Base-by-base conservation (phyloP, 2,797 vertebrate species). In the Amniataba percoides region DNA sequence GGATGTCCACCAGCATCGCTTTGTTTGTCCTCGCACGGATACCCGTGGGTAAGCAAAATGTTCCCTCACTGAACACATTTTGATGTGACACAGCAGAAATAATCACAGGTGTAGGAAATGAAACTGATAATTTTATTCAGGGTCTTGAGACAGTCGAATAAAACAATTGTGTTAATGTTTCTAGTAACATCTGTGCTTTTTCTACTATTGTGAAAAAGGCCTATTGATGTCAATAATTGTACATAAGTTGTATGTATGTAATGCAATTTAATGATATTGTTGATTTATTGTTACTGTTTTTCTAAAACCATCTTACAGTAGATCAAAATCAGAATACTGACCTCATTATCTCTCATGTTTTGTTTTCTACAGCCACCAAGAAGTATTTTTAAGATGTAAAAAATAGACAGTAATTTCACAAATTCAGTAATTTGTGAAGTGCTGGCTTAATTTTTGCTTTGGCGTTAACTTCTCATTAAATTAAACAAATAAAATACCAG, bases 1-100 rank as follows among this genome's bases (percentile, higher is more conserved):
- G 97, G 59, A 90, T 94, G 74, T 97, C 97, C 66, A 96, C 95
- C 77, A 97, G 92, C 64, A 94, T 99, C 55, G 81, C 95, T 31
- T 84, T 99, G 77, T 97, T 97, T 77, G 96, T 96, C 61, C 76
- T 99, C 25, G 96, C 98, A 23, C 92, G 98, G 87, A 94, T 98
- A 64, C 96, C 97, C 66, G 96, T 97, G 56, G 98, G 98, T 99
- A 84, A 95, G 97, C 25, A 7, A 36, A 19, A 23, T 8, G 7
- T 16, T 36, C 4, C 7, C 21, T 34, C 3, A 1, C 18, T 3
- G 19, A 19, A 15, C 13, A 19, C 11, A 25, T n/a, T 49, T 25
- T 21, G 11, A 36, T 36, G 25, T 14, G 6, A 27, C n/a, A 25
- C 7, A 43, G 34, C 2, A 40, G 23, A 19, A 23, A 23, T 36